Evolutionary conservation across 1,140 invertebrate species (phyloP), one percentile per base, ranked within the genome.

Genomic region (Macrobrachium rosenbergii): DNA sequence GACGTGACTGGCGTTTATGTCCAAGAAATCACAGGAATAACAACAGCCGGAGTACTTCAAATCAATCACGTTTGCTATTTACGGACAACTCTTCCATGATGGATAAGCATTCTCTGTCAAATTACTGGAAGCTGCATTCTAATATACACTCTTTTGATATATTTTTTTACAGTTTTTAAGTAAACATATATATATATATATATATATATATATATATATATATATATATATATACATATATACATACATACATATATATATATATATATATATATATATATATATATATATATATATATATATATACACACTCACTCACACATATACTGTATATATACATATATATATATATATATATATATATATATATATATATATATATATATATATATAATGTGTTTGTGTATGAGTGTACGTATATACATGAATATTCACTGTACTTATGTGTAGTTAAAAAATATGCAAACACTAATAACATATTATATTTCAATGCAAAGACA

Each of bases 231-330:
- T 76, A 76, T 76, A 45, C 43, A 76, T 77, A 77, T 77, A 77
- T 77, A 77, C 58, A 52, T 45, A 37, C 17, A 77, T 77, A 45
- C 59, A 45, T 45, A 52, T 45, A 58, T 45, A 58, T 58, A 77
- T 77, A 77, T 78, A 78, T 78, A 78, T 78, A 78, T 78, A 78
- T 78, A 78, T 78, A 78, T 78, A 78, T 78, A 78, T 78, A 78
- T 78, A 59, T 78, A 59, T 78, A 60, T 78, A 59, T 78, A 59
- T 78, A 59, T 59, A 59, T 78, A 78, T 78, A 59, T 78, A 59
- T 78, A 59, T 78, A 78, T 78, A 59, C 21, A 80, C 17, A 80
- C 19, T 62, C 43, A 80, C 23, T n/a, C 43, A 63, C 19, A 80
- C 19, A 80, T 37, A 80, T 37, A 63, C 43, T n/a, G 21, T n/a